Evolutionary conservation across 2,797 vertebrate genomes (phyloP), one percentile per base, ranked within the genome.

Genomic region (Parauchenoglanis ngamensis): DNA sequence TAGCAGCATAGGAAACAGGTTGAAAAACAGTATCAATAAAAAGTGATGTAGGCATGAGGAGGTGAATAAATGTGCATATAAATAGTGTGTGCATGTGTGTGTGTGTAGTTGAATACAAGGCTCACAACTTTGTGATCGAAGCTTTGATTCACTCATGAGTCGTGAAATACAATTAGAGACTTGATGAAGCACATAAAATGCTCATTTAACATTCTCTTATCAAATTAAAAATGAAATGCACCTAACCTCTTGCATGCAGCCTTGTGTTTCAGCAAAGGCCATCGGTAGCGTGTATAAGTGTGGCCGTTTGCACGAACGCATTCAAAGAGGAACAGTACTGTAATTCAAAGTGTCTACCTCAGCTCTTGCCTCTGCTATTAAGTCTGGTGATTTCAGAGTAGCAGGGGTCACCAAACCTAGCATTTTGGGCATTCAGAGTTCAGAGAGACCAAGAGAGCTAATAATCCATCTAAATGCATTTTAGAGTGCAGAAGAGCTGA

Each of bases 281-380:
- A 79, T 77, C 17, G 7, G 7, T 56, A 31, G 12, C 19, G 15
- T 56, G 75, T 11, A 28, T 31, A 31, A 78, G 76, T 23, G 4
- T 31, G 28, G 17, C 23, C 28, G 5, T 59, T 56, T 35, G 31
- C 49, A 49, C 11, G 72, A 49, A 54, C 75, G 31, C 54, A 44
- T 61, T 80, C 35, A 44, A 40, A 40, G 68, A 81, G 25, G 76
- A 86, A 76, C 11, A 80, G 13, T 13, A 54, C 84, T 82, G 49
- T 75, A 88, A 88, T 85, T 75, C 76, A 75, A 82, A 85, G 49
- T 85, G 84, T 88, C 83, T 79, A 56, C 75, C 65, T 87, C 23
- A 75, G 40, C 72, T 35, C 76, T 59, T 87, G 28, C 13, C 83
- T 73, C 76, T 84, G 63, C 63, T 86, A 86, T 88, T 86, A 77